These are phyloP conservation scores for Hipparchia sbordonii DNA, from an alignment of 2,888 invertebrate species.

Conservation along the genomic window DNA sequence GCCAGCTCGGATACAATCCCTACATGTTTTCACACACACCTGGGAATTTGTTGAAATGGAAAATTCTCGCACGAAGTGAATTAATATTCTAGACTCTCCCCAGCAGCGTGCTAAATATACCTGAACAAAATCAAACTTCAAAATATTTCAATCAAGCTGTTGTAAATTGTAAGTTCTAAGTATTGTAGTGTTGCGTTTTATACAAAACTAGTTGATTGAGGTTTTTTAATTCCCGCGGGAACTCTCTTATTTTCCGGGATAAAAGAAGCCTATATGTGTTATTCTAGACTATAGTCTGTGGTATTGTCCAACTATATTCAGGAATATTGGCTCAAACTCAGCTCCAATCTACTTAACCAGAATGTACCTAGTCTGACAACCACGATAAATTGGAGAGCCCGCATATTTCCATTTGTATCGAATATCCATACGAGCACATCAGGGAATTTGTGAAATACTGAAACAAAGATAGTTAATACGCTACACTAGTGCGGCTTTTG, in stretches of 20 bases:
- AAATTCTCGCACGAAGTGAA: slow-evolving; percentile 19
- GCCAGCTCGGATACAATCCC: slow-evolving; percentile 23
- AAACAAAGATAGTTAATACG: not conserved
- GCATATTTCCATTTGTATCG: slow-evolving; percentile 18
- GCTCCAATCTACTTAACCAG: slow-evolving; percentile 11
- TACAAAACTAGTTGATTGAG: too few species aligned
- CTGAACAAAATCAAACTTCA: not conserved
- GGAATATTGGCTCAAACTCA: not conserved
- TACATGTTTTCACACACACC: slow-evolving; percentile 22
- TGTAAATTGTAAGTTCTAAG: too few species aligned
- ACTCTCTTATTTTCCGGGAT: too few species aligned
- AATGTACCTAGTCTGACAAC: not conserved
- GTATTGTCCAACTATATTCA: not conserved
- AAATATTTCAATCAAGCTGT: not conserved
- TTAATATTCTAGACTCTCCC: slow-evolving; percentile 24
- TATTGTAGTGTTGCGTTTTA: too few species aligned
- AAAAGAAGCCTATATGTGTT: too few species aligned
- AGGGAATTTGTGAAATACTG: slow-evolving; percentile 13
- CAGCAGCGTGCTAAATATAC: slow-evolving; percentile 14
- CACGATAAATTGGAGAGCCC: slow-evolving; percentile 1
- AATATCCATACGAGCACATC: not conserved
- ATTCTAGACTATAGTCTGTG: too few species aligned
- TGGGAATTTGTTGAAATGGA: slow-evolving; percentile 26
- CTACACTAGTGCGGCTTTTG: not conserved
- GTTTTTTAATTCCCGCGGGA: too few species aligned